phyloP scores from a whole-genome alignment of 2,888 invertebrate species.

The Hoplodrina ambigua region DNA sequence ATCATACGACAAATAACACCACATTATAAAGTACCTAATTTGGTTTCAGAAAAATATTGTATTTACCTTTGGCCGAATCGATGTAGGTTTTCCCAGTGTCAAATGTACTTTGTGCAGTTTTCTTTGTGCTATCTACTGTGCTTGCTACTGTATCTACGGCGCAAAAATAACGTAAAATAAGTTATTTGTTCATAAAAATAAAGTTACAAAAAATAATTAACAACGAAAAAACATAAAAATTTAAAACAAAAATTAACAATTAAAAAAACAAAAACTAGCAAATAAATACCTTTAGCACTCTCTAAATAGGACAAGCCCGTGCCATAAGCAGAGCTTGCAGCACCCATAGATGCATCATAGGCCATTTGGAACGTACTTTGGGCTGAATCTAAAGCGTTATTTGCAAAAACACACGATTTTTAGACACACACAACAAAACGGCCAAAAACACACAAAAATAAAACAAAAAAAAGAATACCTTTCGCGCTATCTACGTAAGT shows the following conservation, averaged over 20 bases:
- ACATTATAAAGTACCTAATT: not conserved
- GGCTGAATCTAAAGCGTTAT: constrained; percentile 77
- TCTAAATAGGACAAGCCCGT: constrained; percentile 79
- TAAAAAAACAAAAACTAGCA: constrained; percentile 12
- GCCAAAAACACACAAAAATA: constrained; percentile 27
- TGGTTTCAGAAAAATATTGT: constrained; percentile 14
- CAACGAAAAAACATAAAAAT: constrained; percentile 1
- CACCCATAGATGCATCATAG: constrained; percentile 73
- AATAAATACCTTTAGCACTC: constrained; percentile 72
- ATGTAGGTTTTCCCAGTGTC: constrained; percentile 79
- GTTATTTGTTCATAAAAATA: constrained; percentile 31
- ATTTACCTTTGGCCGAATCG: constrained; percentile 81
- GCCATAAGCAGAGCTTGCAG: constrained; percentile 78
- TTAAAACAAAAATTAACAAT: constrained; percentile 27
- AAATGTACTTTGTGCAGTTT: constrained; percentile 82
- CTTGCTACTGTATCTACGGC: constrained; percentile 80
- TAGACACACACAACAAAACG: constrained; percentile 60
- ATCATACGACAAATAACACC: not conserved
- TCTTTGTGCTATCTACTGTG: constrained; percentile 85
- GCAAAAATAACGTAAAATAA: constrained; percentile 50
- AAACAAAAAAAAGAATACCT: constrained; percentile 72
- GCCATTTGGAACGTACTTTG: constrained; percentile 77
- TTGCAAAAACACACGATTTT: constrained; percentile 62
- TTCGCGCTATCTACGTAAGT: constrained; percentile 77
- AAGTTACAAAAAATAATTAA: constrained; percentile 31